phyloP scores from a whole-genome alignment of 2,113 vertebrate genomes.

The Falcunculus frontatus region DNA sequence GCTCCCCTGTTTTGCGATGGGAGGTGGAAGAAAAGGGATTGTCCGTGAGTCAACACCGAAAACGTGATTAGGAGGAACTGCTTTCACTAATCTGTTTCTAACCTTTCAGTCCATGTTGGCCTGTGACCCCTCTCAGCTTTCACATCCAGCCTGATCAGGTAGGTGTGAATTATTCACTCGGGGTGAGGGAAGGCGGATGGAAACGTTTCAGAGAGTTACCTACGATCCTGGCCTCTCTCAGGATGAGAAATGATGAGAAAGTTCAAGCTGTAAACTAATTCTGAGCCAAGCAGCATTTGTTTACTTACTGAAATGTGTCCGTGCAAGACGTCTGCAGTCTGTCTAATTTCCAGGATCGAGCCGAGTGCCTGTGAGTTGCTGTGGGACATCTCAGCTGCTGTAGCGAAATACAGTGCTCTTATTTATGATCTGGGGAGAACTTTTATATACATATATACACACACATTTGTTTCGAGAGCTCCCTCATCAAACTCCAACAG shows the following conservation, averaged over 20 bases:
- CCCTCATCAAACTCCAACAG: background rate
- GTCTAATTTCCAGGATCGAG: constrained; percentile 1
- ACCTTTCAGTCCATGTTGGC: constrained; percentile 63
- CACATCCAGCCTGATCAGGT: constrained; percentile 70
- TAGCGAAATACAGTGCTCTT: background rate
- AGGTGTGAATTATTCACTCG: constrained; percentile 62
- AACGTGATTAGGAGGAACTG: constrained; percentile 67
- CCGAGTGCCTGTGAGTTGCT: background rate
- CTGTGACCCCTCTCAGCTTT: constrained; percentile 66
- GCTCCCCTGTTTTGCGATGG: constrained; percentile 64
- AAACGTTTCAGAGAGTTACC: constrained; percentile 5
- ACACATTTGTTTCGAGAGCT: background rate
- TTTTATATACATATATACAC: background rate
- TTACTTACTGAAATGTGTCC: constrained; percentile 63
- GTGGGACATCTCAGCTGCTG: background rate
- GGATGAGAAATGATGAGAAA: constrained; percentile 48
- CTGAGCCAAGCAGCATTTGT: constrained; percentile 40
- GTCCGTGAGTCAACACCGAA: constrained; percentile 59
- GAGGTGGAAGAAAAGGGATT: constrained; percentile 64
- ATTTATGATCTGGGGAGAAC: background rate
- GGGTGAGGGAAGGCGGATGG: constrained; percentile 25
- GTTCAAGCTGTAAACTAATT: constrained; percentile 53
- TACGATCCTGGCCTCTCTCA: background rate
- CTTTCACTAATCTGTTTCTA: constrained; percentile 51
- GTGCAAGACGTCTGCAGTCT: constrained; percentile 1